Percentiles rank a stretch among this genome's conserved stretches.
Evolutionary conservation across 2,113 vertebrate genomes (phyloP).

Genomic region (Holacanthus passer): DNA sequence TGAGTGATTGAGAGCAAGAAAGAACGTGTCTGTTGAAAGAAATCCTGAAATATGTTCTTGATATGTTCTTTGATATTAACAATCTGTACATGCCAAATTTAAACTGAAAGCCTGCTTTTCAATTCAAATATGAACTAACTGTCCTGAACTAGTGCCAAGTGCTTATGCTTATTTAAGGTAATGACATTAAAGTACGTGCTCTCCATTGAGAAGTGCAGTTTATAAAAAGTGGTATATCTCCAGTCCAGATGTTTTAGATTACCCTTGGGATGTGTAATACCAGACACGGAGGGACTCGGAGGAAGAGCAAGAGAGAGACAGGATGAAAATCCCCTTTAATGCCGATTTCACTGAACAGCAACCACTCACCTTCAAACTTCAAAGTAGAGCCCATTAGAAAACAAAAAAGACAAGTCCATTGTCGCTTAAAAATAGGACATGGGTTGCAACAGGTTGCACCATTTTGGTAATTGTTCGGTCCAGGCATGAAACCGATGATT

Average conservation of each 20-base stretch:
- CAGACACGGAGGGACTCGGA: neutral
- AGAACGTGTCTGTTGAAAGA: neutral
- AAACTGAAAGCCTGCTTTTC: slow-evolving; percentile 1
- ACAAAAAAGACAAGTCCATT: slow-evolving; percentile 11
- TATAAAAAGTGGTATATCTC: slow-evolving; percentile 53
- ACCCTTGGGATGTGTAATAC: slow-evolving; percentile 31
- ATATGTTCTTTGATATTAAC: slow-evolving; percentile 8
- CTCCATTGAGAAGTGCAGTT: slow-evolving; percentile 36
- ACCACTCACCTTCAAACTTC: slow-evolving; percentile 49
- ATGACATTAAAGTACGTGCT: slow-evolving; percentile 20
- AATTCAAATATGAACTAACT: slow-evolving; percentile 17
- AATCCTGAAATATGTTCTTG: neutral
- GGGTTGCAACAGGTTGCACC: slow-evolving; percentile 52
- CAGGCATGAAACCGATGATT: slow-evolving; percentile 8
- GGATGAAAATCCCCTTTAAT: slow-evolving; percentile 52
- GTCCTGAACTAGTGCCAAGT: slow-evolving; percentile 1
- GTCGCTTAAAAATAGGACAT: slow-evolving; percentile 24
- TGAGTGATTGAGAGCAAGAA: slow-evolving; percentile 36
- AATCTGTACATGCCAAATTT: neutral
- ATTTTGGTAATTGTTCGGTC: slow-evolving; percentile 42
- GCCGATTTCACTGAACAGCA: slow-evolving; percentile 48
- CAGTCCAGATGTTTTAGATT: slow-evolving; percentile 69
- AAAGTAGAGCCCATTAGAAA: slow-evolving; percentile 54
- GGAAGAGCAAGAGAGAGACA: slow-evolving; percentile 4
- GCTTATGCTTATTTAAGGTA: slow-evolving; percentile 39